phyloP scores from a whole-genome alignment of 1,140 invertebrate genomes.

The Drosophila fuyamai region DNA sequence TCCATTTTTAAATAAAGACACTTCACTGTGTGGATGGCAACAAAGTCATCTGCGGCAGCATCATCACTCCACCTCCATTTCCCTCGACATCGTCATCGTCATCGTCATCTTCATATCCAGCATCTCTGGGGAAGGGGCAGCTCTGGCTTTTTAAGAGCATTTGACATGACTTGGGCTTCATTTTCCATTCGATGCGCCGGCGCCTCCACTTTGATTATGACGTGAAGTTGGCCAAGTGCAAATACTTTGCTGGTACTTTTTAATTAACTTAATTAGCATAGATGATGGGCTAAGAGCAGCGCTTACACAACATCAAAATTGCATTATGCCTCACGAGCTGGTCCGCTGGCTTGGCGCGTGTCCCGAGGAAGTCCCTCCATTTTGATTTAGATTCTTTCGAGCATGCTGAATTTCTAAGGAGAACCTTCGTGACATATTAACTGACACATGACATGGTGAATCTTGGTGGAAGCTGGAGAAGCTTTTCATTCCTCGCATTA shows the following conservation, averaged over 20 bases:
- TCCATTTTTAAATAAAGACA: constrained; percentile 54
- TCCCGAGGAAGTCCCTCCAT: constrained; percentile 3
- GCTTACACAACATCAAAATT: constrained; percentile 81
- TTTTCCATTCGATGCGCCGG: constrained; percentile 64
- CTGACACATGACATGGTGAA: constrained; percentile 34
- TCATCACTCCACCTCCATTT: constrained; percentile 2
- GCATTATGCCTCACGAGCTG: constrained; percentile 59
- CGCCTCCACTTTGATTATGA: constrained; percentile 80
- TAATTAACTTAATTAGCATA: constrained; percentile 83
- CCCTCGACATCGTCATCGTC: constrained; percentile 24
- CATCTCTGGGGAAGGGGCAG: constrained; percentile 21
- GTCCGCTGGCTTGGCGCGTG: not conserved
- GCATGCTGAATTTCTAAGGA: constrained; percentile 45
- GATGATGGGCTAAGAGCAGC: constrained; percentile 76
- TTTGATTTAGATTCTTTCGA: constrained; percentile 52
- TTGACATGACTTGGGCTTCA: constrained; percentile 80
- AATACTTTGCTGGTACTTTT: constrained; percentile 82
- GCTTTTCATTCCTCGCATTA: constrained; percentile 11
- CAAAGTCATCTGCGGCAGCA: constrained; percentile 26
- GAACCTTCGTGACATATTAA: constrained; percentile 43
- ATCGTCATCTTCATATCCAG: constrained; percentile 23
- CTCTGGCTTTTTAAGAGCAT: constrained; percentile 75
- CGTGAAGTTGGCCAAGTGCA: constrained; percentile 81
- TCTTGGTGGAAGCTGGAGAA: constrained; percentile 3
- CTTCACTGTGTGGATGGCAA: constrained; percentile 58